These are phyloP conservation scores for Schizopygopsis pylzovi DNA, from an alignment of 2,797 vertebrate genomes.

Conservation along the genomic window DNA sequence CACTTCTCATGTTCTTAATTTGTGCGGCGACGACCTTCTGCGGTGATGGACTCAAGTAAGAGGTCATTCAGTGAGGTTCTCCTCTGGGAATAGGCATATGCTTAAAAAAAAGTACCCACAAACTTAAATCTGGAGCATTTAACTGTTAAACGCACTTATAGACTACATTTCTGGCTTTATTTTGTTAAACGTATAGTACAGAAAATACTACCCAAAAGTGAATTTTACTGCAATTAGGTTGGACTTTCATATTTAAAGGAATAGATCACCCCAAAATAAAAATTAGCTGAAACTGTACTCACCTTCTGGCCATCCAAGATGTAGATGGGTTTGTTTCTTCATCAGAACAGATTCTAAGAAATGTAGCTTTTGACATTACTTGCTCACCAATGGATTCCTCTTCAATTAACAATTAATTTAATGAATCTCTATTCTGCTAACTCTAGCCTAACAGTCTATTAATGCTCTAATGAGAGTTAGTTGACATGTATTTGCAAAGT, in stretches of 20 bases:
- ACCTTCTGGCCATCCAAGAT: background rate
- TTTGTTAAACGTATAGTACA: background rate
- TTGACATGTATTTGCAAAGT: too few species aligned
- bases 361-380: background rate
- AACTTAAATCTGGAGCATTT: slow-evolving; percentile 31
- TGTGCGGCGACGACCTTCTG: slow-evolving; percentile 81
- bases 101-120: slow-evolving; percentile 3
- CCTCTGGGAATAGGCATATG: slow-evolving; percentile 76
- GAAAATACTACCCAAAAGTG: background rate
- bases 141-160: slow-evolving; percentile 16
- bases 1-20: slow-evolving; percentile 85
- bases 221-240: background rate
- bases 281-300: background rate
- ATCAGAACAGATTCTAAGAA: background rate
- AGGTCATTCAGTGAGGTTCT: slow-evolving; percentile 60
- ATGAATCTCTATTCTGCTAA: background rate
- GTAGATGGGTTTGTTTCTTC: background rate
- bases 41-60: slow-evolving; percentile 74
- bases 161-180: background rate
- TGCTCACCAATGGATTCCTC: too few species aligned
- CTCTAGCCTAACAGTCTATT: background rate
- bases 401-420: background rate
- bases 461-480: background rate
- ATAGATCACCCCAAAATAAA: background rate
- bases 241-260: background rate